Percentiles rank a stretch among this genome's conserved stretches.
phyloP scores from a whole-genome alignment of 2,888 invertebrate genomes.

The Melinopterus prodromus region DNA sequence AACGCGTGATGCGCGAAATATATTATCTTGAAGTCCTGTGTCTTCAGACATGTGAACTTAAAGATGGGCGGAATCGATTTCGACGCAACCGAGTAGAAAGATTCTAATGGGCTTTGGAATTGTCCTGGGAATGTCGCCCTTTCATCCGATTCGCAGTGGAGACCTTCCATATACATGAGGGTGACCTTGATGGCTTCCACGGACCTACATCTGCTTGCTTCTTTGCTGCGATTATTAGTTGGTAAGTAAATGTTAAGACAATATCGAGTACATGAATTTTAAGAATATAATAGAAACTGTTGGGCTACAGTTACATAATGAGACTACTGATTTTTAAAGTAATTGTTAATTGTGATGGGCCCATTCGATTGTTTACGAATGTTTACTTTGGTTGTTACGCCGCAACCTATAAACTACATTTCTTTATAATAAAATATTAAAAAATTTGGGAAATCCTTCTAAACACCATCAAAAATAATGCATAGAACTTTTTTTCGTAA shows the following conservation, averaged over 20 bases:
- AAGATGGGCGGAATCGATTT: background rate
- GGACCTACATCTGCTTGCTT: conserved; percentile 69
- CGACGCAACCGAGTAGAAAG: background rate
- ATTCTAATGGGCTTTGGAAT: background rate
- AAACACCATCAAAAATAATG: no score
- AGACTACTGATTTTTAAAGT: no score
- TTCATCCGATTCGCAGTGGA: background rate
- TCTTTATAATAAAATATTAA: no score
- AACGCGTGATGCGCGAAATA: background rate
- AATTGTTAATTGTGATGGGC: no score
- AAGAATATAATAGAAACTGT: no score
- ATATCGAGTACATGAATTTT: background rate
- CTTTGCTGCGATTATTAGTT: conserved; percentile 69
- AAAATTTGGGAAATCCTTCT: no score
- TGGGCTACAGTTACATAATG: no score
- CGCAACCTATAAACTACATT: no score
- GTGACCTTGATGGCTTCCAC: conserved; percentile 68
- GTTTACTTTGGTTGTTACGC: no score
- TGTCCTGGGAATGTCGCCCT: background rate
- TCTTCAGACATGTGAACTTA: background rate
- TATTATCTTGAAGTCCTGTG: background rate
- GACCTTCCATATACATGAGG: conserved; percentile 46
- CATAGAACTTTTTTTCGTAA: no score
- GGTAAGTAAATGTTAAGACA: conserved; percentile 62
- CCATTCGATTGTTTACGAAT: no score